A percentile compares a stretch with the other conserved stretches of the same genome.
Evolutionary conservation across 2,113 vertebrate species (phyloP).

Genomic region (Engystomops pustulosus): DNA sequence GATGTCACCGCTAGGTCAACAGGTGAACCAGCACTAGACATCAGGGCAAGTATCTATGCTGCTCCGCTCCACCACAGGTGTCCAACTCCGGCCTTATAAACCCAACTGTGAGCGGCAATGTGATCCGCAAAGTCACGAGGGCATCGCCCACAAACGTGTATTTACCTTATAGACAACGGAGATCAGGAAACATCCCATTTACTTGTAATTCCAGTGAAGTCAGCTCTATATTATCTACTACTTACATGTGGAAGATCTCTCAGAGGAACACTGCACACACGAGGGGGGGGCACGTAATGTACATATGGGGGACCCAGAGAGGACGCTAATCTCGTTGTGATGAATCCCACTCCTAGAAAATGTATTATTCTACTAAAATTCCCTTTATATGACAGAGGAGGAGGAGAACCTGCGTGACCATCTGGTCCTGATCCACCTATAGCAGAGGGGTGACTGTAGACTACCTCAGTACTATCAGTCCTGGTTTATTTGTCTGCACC

Average conservation of each 20-base stretch:
- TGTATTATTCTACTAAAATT: neutral
- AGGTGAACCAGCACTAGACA: neutral
- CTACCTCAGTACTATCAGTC: too few species aligned
- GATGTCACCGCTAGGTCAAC: neutral
- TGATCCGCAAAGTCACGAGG: neutral
- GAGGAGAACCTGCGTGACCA: too few species aligned
- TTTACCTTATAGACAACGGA: neutral
- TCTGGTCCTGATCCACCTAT: neutral
- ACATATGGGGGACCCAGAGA: neutral
- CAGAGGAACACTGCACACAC: neutral
- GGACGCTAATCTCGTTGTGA: neutral
- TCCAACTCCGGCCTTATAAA: neutral
- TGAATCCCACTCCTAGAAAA: neutral
- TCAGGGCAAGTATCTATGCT: neutral
- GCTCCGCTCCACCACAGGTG: neutral
- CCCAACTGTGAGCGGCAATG: neutral
- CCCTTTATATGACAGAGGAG: neutral
- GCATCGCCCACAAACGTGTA: neutral
- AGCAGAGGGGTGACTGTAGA: too few species aligned
- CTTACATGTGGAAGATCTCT: slow-evolving; percentile 7
- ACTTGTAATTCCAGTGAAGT: slow-evolving; percentile 9
- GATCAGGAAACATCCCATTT: slow-evolving; percentile 7
- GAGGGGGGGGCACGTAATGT: neutral
- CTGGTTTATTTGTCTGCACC: too few species aligned
- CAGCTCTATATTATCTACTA: slow-evolving; percentile 21